Conservation (phyloP, 2,797 vertebrate species). For the Acridotheres tristis region DNA sequence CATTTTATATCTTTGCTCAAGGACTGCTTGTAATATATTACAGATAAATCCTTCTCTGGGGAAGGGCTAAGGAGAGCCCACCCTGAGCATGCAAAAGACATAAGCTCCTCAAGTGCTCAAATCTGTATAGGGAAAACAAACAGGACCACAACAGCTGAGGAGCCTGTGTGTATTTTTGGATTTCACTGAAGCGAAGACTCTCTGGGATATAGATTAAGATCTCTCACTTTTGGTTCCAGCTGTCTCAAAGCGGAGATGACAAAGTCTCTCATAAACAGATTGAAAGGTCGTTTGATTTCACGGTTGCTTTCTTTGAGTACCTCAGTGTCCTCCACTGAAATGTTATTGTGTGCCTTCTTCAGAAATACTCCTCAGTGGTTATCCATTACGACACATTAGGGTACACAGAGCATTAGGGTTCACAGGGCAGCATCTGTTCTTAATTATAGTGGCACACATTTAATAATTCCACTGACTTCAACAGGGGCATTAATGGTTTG, state of each 20-base stretch:
- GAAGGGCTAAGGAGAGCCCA: slow-evolving; percentile 7
- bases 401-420: neutral
- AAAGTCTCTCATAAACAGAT: slow-evolving; percentile 12
- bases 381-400: neutral
- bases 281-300: slow-evolving; percentile 50
- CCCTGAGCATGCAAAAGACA: neutral
- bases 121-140: slow-evolving; percentile 21
- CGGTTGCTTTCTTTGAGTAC: neutral
- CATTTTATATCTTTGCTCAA: slow-evolving; percentile 17
- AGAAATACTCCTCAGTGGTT: neutral
- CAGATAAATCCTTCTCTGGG: neutral
- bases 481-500: neutral
- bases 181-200: neutral
- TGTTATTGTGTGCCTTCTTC: neutral
- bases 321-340: neutral
- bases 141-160: neutral
- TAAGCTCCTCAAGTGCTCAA: neutral
- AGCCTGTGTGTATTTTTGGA: slow-evolving; percentile 7
- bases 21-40: neutral
- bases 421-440: neutral
- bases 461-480: neutral
- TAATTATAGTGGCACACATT: neutral
- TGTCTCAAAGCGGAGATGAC: neutral
- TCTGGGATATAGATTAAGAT: slow-evolving; percentile 23
- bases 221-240: neutral